Base-by-base conservation (phyloP, 2,797 vertebrate species). In the Hoplostethus atlanticus region DNA sequence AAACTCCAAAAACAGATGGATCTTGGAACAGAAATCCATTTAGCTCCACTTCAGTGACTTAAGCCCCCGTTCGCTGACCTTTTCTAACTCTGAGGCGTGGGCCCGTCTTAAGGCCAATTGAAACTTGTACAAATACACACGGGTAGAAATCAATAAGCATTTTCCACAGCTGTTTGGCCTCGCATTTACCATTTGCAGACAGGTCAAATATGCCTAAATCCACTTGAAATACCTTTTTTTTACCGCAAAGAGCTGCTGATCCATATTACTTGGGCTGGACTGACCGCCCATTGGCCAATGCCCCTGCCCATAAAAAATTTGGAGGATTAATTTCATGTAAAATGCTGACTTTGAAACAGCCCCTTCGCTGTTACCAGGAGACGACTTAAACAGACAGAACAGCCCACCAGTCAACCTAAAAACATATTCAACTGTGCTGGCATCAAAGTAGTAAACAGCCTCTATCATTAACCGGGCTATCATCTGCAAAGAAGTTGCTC, bases 1-100 rank as follows among this genome's bases (percentile, higher is more conserved):
- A 91, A 91, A 91, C 81, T 87, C 79, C 67, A 79, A 88, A 89
- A 91, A 89, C 87, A 91, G 87, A 92, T 88, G 86, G 87, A 91
- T 91, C 84, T 84, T 84, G 59, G 59, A 85, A 68, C 48, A 86
- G 73, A 90, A 92, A 92, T 91, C 88, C 84, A 87, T 92, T 91
- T 87, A 91, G 86, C 87, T 87, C 77, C 85, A 90, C 78, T 81
- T 79, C 80, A 89, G 83, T 85, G 87, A 87, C 77, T 90, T 88
- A 87, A 92, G 89, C 87, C 77, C 67, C 78, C 34, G 28, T 82
- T 73, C 44, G 17, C 68, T 90, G 90, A 91, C 87, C 89, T 90
- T 91, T 90, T 66, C 75, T 57, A 80, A 87, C 64, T 84, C 59
- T 3, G 62, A 79, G 73, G 79, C 68, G 68, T 71, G 64, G 66